Conservation (phyloP, 2,888 invertebrate species). For the Eucriotettix oculatus region DNA sequence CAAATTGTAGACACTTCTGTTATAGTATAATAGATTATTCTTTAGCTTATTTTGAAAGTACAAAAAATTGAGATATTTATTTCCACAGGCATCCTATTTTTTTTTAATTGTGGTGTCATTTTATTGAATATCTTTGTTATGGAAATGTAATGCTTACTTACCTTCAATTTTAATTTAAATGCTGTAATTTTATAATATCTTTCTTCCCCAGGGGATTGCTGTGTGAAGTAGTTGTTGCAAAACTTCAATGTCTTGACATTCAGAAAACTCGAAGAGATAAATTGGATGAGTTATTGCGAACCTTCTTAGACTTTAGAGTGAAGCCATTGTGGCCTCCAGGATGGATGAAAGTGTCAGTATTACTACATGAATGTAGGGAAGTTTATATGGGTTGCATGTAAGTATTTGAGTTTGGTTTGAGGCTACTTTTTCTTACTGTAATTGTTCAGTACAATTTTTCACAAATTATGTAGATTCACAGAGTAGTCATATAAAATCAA, state of each 20-base stretch:
- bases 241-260: slow-evolving; percentile 29
- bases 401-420: slow-evolving; percentile 4
- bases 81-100: no score
- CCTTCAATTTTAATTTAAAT: neutral
- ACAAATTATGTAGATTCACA: no score
- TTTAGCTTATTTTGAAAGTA: no score
- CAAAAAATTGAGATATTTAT: no score
- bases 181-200: no score
- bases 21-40: no score
- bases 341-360: slow-evolving; percentile 42
- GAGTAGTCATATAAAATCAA: no score
- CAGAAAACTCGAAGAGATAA: slow-evolving; percentile 28
- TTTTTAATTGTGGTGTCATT: no score
- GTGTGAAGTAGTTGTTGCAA: slow-evolving; percentile 25
- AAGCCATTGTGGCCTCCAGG: slow-evolving; percentile 49
- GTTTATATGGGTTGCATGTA: slow-evolving; percentile 14
- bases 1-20: no score
- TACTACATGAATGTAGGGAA: slow-evolving; percentile 31
- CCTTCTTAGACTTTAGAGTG: slow-evolving; percentile 39
- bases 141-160: neutral
- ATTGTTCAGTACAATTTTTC: neutral
- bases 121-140: neutral
- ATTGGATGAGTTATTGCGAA: slow-evolving; percentile 32
- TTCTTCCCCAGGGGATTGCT: slow-evolving; percentile 19
- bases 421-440: neutral